Conservation (phyloP, 2,797 vertebrate species). For the Pachyuromys duprasi region DNA sequence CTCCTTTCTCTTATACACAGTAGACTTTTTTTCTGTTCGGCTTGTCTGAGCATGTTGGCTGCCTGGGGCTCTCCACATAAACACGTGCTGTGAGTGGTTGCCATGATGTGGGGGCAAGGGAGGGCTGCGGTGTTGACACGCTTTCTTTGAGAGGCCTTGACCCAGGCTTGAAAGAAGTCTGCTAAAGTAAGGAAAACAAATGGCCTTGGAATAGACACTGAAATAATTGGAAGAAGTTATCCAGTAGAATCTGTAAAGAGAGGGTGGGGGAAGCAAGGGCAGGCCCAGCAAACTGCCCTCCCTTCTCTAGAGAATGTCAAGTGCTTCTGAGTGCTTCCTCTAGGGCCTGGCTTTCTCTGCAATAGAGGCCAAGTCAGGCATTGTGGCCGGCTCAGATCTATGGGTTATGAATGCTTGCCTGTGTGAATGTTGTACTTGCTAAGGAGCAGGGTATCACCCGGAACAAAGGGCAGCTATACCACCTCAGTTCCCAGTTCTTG, state of each 20-base stretch:
- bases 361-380: not conserved
- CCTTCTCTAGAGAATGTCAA: not conserved
- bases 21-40: slow-evolving; percentile 67
- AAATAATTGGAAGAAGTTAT: slow-evolving; percentile 66
- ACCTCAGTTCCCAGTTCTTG: not conserved
- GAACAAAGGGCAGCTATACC: not conserved
- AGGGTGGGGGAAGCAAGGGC: not conserved
- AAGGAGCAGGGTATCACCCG: not conserved
- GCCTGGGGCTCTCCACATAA: slow-evolving; percentile 69
- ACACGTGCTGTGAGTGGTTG: slow-evolving; percentile 58
- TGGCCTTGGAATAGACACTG: slow-evolving; percentile 23
- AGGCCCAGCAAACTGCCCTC: not conserved
- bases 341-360: not conserved
- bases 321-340: not conserved
- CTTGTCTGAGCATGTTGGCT: slow-evolving; percentile 77
- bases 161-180: slow-evolving; percentile 69
- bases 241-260: not conserved
- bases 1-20: slow-evolving; percentile 43
- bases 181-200: slow-evolving; percentile 49
- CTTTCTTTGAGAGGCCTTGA: slow-evolving; percentile 71
- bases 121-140: slow-evolving; percentile 1
- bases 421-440: not conserved
- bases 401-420: not conserved
- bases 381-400: fast-evolving
- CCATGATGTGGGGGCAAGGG: slow-evolving; percentile 51